Conservation (phyloP, 1,140 invertebrate species). For the Caerostris extrusa region DNA sequence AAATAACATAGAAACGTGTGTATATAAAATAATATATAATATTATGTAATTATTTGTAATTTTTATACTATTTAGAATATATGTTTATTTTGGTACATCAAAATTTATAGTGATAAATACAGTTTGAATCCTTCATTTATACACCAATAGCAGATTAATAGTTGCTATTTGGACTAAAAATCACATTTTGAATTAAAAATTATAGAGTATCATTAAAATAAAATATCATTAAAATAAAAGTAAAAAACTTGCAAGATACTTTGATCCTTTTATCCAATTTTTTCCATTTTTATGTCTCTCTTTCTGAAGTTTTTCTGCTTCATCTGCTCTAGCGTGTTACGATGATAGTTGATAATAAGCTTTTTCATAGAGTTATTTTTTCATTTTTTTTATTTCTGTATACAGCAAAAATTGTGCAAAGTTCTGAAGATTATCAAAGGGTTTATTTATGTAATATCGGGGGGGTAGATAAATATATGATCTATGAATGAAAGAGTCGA, state of each 20-base stretch:
- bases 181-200: too few species aligned
- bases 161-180: too few species aligned
- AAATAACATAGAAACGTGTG: too few species aligned
- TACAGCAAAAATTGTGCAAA: background rate
- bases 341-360: constrained; percentile 52
- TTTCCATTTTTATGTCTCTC: background rate
- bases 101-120: background rate
- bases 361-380: background rate
- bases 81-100: too few species aligned
- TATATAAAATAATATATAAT: too few species aligned
- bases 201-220: too few species aligned
- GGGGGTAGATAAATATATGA: background rate
- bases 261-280: constrained; percentile 53
- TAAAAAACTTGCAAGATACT: background rate
- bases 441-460: background rate
- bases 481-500: too few species aligned
- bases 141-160: too few species aligned
- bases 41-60: too few species aligned
- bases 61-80: too few species aligned
- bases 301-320: constrained; percentile 40
- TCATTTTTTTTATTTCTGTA: background rate
- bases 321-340: background rate
- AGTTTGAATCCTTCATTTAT: constrained; percentile 6
- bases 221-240: too few species aligned
- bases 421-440: background rate